phyloP scores from a whole-genome alignment of 2,113 vertebrate species.

The Cacatua alba region DNA sequence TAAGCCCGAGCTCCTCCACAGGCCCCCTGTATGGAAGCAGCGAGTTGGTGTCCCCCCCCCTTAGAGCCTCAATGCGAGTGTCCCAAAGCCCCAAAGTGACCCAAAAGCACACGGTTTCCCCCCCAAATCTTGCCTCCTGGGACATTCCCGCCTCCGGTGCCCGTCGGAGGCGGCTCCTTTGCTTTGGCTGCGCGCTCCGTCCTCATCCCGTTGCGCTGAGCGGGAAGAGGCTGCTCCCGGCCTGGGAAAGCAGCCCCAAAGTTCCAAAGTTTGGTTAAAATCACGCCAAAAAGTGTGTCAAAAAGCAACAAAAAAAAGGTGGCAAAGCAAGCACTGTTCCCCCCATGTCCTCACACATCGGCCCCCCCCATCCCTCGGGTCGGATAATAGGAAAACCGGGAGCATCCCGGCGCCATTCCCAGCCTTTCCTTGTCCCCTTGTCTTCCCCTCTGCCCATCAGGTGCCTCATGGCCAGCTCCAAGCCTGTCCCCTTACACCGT shows the following conservation, averaged over 20 bases:
- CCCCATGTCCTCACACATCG: background rate
- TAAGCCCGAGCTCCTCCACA: background rate
- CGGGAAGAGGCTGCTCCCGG: background rate
- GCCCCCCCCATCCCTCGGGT: background rate
- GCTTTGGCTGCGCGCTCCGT: background rate
- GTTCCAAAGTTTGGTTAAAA: background rate
- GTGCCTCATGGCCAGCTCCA: background rate
- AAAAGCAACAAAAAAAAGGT: background rate
- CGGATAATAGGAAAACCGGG: background rate
- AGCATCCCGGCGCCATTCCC: background rate
- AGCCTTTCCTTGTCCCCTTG: background rate
- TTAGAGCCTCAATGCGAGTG: background rate
- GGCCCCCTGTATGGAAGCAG: too few relatives aligned
- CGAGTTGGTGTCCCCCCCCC: background rate
- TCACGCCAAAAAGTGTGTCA: background rate
- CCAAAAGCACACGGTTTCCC: background rate
- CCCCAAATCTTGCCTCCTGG: background rate
- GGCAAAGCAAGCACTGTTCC: background rate
- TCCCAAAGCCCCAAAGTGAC: background rate
- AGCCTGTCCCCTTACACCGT: background rate
- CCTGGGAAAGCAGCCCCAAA: background rate
- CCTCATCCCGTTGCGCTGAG: background rate
- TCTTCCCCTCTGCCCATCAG: background rate
- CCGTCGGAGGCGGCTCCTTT: too few relatives aligned
- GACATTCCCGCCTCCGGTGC: too few relatives aligned